Base-by-base conservation (phyloP, 2,888 invertebrate genomes). In the Archaeoteleia sp. region DNA sequence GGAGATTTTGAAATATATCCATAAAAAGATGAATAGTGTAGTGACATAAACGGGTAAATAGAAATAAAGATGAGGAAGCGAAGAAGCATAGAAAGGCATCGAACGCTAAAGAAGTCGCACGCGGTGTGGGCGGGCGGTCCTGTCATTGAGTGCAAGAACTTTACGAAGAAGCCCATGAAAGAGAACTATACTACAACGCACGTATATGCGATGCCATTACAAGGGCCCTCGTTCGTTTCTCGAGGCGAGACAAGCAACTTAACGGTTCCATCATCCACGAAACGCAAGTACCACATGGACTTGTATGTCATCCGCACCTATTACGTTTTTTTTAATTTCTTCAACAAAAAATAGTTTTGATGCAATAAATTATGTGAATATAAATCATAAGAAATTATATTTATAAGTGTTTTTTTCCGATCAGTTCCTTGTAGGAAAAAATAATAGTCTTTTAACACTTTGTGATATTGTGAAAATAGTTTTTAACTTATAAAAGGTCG, bases 141-240 rank as follows among this genome's bases (percentile, higher is more conserved):
- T 74, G 78, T 77, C 79, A 76, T 74, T 73, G 74, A 71, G 69
- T 63, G 63, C 66, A 68, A 74, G 74, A 74, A 77, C 69, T 70
- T 72, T 67, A 71, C 70, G 70, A 70, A 43, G 73, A 65, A 73
- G 53, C 53, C 65, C 61, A 67, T 35, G 74, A 49, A 70, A 67
- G 63, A 67, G 53, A 68, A 66, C 65, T 67, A 69, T 61, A 67
- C 68, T 58, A 13, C 42, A 39, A 63, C 53, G 32, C 46, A 45
- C 37, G 32, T 42, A 45, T 58, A 43, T 45, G 35, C 9, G 35
- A 20, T 39, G 42, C 27, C 27, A 57, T 57, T 58, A 43, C 51
- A 43, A 42, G 12, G 35, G 37, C 48, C 49, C 66, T 34, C 57
- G 37, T 45, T 37, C 57, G 61, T 53, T 58, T 58, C 48, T 37